Base-by-base conservation (phyloP, 2,888 invertebrate species). In the Macrosoma leucophasiata region DNA sequence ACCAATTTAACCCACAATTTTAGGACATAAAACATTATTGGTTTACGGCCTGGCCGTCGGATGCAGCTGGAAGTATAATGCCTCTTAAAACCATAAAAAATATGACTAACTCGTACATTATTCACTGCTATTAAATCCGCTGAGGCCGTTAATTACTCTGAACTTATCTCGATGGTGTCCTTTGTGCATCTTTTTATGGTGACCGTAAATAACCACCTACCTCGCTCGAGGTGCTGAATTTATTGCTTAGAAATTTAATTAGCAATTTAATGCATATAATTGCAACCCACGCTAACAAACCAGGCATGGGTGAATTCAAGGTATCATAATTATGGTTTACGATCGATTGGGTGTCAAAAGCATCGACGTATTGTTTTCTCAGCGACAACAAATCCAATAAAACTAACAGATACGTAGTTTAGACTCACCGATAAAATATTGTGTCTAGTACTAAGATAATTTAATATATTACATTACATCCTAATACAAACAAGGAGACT, bases 191-290 rank as follows among this genome's bases (percentile, higher is more conserved):
- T 68, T 65, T 75, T 72, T 72, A 74, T 69, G 68, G 68, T 41
- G 39, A 43, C 43, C 53, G 67, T 78, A 76, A 77, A 71, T 74
- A 58, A 59, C 52, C 66, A 50, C 75, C 75, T 60, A 77, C 75
- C 33, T 39, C 42, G 40, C 33, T 36, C 37, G 37, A 47, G 35
- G 49, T 46, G 43, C 33, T 43, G 47, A 50, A 62, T 68, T 68
- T 69, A 71, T 66, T 53, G 55, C 50, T 46, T 54, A 60, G 59
- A 69, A 61, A 65, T 66, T 66, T 72, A 73, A 74, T 70, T 66
- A 62, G 47, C 41, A 47, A 55, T 58, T 63, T 57, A 53, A 58
- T 57, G 43, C 46, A 41, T 46, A 42, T 55, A 52, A 54, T 54
- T 50, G 56, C 41, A 37, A 39, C 34, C 46, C 29, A 57, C 56